phyloP scores from a whole-genome alignment of 2,797 vertebrate species.

The Amphiprion clarkii region DNA sequence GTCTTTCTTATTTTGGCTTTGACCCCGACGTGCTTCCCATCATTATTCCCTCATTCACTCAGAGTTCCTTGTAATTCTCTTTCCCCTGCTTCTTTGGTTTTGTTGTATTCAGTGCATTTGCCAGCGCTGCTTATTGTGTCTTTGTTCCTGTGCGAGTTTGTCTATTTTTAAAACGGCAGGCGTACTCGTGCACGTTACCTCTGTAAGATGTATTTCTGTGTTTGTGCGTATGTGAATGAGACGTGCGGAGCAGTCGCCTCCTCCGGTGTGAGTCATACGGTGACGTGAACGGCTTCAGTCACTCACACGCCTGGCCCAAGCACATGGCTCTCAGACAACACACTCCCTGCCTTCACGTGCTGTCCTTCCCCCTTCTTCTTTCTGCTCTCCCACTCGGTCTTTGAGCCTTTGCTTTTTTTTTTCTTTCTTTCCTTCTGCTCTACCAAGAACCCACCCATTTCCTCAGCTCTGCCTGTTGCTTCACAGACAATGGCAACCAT shows the following conservation, averaged over 20 bases:
- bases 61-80: background rate
- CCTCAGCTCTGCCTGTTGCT: slow-evolving; percentile 55
- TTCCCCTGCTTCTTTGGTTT: slow-evolving; percentile 12
- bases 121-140: background rate
- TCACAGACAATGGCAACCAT: slow-evolving; percentile 50
- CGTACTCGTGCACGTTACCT: slow-evolving; percentile 4
- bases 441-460: slow-evolving; percentile 55
- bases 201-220: slow-evolving; percentile 33
- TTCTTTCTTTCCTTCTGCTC: background rate
- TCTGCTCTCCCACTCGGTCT: slow-evolving; percentile 24
- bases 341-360: slow-evolving; percentile 81
- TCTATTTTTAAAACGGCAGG: slow-evolving; percentile 49
- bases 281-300: slow-evolving; percentile 61
- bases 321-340: slow-evolving; percentile 82
- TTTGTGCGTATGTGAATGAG: slow-evolving; percentile 53
- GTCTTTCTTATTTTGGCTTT: background rate
- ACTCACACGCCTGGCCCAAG: slow-evolving; percentile 66
- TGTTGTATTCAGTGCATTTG: background rate
- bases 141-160: background rate
- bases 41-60: background rate
- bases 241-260: slow-evolving; percentile 32
- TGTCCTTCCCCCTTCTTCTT: slow-evolving; percentile 43
- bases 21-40: background rate
- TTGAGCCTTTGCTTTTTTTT: slow-evolving; percentile 5
- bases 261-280: slow-evolving; percentile 71